Conservation (phyloP, 2,888 invertebrate genomes). For the Matsumyia berberina region DNA sequence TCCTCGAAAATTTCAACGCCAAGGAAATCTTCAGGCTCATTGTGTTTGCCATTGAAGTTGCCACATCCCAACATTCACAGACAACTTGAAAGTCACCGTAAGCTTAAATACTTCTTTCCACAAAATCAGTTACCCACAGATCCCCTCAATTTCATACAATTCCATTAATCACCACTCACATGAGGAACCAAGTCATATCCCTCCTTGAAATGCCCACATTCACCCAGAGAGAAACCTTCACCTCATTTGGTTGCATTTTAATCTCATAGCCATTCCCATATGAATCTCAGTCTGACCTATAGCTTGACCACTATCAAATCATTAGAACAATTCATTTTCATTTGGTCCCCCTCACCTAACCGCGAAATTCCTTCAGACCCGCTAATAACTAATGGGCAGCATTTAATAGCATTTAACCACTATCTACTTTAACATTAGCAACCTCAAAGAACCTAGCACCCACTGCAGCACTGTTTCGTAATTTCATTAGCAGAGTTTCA, state of each 20-base stretch:
- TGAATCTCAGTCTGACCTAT: constrained; percentile 61
- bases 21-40: too few relatives aligned
- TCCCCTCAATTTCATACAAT: background rate
- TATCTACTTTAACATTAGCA: constrained; percentile 54
- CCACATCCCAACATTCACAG: too few relatives aligned
- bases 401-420: constrained; percentile 68
- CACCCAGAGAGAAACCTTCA: constrained; percentile 26
- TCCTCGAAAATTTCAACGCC: too few relatives aligned
- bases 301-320: constrained; percentile 55
- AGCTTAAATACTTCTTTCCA: too few relatives aligned
- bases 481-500: constrained; percentile 73
- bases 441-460: constrained; percentile 65
- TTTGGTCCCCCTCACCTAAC: constrained; percentile 22
- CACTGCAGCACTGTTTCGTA: constrained; percentile 66
- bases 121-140: too few relatives aligned
- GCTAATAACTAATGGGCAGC: constrained; percentile 66
- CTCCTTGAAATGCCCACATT: constrained; percentile 6
- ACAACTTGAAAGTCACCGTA: too few relatives aligned
- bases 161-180: too few relatives aligned
- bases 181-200: background rate
- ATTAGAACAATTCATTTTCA: constrained; percentile 60
- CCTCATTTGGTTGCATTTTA: constrained; percentile 46
- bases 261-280: constrained; percentile 42
- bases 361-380: constrained; percentile 35
- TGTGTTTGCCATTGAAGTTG: too few relatives aligned